Base-by-base conservation (phyloP, 2,797 vertebrate genomes). In the Carcharodon carcharias region DNA sequence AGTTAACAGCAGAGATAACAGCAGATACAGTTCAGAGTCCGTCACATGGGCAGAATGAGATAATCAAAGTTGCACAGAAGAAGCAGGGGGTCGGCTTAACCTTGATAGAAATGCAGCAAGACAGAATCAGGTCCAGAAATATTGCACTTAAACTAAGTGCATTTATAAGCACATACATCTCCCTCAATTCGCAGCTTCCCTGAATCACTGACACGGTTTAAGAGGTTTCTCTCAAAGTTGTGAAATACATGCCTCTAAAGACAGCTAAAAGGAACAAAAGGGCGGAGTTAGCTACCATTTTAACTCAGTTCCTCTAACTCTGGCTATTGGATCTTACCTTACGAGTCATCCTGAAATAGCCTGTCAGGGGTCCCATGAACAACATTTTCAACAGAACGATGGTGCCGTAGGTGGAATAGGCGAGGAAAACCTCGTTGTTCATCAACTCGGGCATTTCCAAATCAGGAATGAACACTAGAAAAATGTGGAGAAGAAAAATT, bases 361-460 rank as follows among this genome's bases (percentile, higher is more conserved):
- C 96, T 0, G 99, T 99, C 21, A 97, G 0, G 12, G 77, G 0
- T 18, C 98, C 97, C 98, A 99, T 98, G 0, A 98, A 28, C 98
- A 98, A 98, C 98, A 99, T 98, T 97, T 99, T 99, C 0, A 98
- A 89, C 94, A 98, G 97, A 96, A 98, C 88, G 85, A 99, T 97
- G 0, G 97, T 96, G 11, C 98, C 0, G 1, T 99, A 98, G 12
- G 98, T 98, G 9, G 97, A 97, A 28, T 97, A 99, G 31, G 98
- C 98, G 96, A 96, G 73, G 96, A 98, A 97, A 31, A 98, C 98
- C n/a, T 99, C 98, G 82, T 97, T 97, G 96, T 98, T 97, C 92
- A 97, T 97, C 96, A 98, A 77, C 0, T 97, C 96, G 0, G 95
- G 95, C 97, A 98, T 98, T 96, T 97, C 95, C 96, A 95, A 56